phyloP scores from a whole-genome alignment of 1,140 invertebrate species.

The Reticulitermes speratus region DNA sequence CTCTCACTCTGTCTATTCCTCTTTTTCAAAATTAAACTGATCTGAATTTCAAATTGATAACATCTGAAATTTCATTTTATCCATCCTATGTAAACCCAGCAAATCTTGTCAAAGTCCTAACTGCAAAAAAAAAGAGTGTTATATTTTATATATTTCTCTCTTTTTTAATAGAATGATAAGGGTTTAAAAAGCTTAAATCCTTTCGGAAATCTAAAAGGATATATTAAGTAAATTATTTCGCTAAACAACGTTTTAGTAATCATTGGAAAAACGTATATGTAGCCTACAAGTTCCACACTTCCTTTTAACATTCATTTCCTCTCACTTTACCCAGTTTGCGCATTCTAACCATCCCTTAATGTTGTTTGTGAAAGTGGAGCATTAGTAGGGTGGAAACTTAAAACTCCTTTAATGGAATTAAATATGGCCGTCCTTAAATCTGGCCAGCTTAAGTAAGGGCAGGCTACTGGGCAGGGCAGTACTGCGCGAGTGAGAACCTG shows the following conservation, averaged over 20 bases:
- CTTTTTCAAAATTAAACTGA: neutral
- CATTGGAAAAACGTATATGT: neutral
- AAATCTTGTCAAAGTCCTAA: neutral
- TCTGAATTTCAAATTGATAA: neutral
- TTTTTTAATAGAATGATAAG: neutral
- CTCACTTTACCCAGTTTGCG: neutral
- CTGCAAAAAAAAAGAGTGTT: neutral
- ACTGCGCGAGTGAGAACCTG: neutral
- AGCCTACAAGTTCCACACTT: neutral
- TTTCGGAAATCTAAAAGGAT: neutral
- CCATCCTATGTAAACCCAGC: neutral
- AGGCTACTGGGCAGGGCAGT: neutral
- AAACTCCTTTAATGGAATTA: neutral
- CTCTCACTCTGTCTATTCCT: too few relatives aligned
- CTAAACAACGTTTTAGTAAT: neutral
- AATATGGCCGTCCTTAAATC: neutral
- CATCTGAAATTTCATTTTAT: neutral
- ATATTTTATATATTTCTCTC: neutral
- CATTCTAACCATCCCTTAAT: neutral
- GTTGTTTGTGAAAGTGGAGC: slow-evolving; percentile 11
- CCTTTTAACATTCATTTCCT: neutral
- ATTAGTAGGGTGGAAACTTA: neutral
- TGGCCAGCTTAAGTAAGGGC: neutral
- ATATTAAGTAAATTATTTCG: neutral
- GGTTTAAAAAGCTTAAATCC: neutral